These are phyloP conservation scores for Parnassius smintheus DNA, from an alignment of 2,888 invertebrate genomes.

Conservation along the genomic window DNA sequence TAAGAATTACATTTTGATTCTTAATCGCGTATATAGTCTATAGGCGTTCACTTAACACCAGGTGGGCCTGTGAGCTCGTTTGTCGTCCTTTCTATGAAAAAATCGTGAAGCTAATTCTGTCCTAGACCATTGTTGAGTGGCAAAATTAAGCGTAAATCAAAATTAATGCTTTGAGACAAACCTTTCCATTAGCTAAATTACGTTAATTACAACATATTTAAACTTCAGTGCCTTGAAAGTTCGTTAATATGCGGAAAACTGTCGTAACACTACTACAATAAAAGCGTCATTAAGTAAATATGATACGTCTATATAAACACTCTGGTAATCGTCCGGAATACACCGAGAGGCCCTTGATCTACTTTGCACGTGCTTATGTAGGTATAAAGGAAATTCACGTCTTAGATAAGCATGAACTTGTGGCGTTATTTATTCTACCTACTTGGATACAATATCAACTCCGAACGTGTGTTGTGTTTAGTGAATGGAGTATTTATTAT, in stretches of 20 bases:
- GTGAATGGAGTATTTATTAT: not conserved
- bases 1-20: too few species aligned
- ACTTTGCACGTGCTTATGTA: conserved; percentile 19
- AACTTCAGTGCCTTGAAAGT: not conserved
- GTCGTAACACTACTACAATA: not conserved
- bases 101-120: too few species aligned
- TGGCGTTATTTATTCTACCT: conserved; percentile 9
- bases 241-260: not conserved
- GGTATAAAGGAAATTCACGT: conserved; percentile 19
- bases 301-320: conserved; percentile 14
- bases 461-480: not conserved
- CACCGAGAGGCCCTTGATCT: conserved; percentile 24
- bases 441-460: conserved; percentile 2
- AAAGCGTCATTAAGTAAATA: conserved; percentile 1
- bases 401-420: conserved; percentile 27
- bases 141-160: too few species aligned
- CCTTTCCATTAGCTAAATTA: too few species aligned
- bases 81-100: too few species aligned
- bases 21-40: too few species aligned
- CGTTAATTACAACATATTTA: too few species aligned
- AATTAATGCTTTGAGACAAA: too few species aligned
- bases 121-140: too few species aligned
- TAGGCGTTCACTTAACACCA: too few species aligned
- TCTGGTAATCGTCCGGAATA: conserved; percentile 10
- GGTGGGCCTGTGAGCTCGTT: too few species aligned